Conservation (phyloP, 2,797 vertebrate genomes). For the Acropternis orthonyx region DNA sequence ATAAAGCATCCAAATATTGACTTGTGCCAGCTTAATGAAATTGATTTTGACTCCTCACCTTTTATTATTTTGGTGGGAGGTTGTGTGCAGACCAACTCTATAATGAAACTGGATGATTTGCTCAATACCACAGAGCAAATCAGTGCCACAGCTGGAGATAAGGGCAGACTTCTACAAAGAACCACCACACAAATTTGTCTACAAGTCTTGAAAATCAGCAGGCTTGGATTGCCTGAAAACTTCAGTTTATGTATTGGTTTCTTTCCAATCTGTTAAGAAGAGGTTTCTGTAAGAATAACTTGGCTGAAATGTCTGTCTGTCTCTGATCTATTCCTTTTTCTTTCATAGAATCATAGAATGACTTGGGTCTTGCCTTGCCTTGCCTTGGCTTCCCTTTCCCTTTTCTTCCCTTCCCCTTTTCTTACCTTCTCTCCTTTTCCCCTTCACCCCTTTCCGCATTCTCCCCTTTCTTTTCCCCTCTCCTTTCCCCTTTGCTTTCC, state of each 20-base stretch:
- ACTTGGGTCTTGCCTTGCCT: not conserved
- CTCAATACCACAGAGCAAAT: conserved; percentile 34
- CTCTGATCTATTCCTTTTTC: not conserved
- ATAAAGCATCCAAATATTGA: conserved; percentile 47
- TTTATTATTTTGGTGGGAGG: conserved; percentile 49
- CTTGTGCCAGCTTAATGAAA: conserved; percentile 43
- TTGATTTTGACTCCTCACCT: conserved; percentile 59
- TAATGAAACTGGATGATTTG: conserved; percentile 49
- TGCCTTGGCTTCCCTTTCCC: no score
- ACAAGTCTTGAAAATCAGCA: not conserved
- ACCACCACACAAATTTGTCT: not conserved
- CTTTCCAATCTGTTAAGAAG: not conserved
- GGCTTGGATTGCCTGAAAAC: not conserved
- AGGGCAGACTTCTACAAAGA: not conserved
- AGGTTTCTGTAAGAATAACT: not conserved
- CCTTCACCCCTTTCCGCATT: no score
- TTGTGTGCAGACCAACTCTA: not conserved
- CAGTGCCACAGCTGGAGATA: conserved; percentile 44
- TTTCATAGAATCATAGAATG: not conserved
- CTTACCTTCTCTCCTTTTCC: not conserved
- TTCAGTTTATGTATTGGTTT: not conserved
- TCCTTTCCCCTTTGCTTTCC: not conserved
- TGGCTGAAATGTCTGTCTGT: not conserved
- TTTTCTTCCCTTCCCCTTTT: not conserved
- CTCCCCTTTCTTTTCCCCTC: not conserved